These are phyloP conservation scores for Scaptomyza graminum DNA, from an alignment of 1,140 invertebrate genomes.

Conservation along the genomic window DNA sequence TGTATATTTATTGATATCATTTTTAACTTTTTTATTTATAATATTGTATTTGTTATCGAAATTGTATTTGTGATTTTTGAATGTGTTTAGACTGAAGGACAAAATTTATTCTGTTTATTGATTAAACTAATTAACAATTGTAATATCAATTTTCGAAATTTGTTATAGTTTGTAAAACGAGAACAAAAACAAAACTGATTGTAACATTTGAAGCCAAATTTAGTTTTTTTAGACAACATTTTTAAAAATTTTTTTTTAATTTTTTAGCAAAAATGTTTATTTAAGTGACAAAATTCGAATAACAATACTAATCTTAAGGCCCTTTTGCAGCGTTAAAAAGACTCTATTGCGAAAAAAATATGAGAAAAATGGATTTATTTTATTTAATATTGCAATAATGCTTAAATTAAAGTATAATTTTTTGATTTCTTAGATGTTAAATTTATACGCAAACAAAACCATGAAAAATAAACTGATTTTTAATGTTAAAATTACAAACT, in stretches of 20 bases:
- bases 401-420: slow-evolving; percentile 80
- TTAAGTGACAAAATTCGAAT: slow-evolving; percentile 62
- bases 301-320: slow-evolving; percentile 77
- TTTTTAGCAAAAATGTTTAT: slow-evolving; percentile 62
- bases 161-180: slow-evolving; percentile 52
- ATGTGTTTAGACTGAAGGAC: slow-evolving; percentile 82
- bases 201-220: slow-evolving; percentile 57
- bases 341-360: slow-evolving; percentile 66
- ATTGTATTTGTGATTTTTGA: slow-evolving; percentile 83
- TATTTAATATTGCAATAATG: slow-evolving; percentile 75
- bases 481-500: slow-evolving; percentile 72
- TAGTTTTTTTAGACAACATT: slow-evolving; percentile 41
- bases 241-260: slow-evolving; percentile 46
- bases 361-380: slow-evolving; percentile 67
- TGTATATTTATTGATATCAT: slow-evolving; percentile 69
- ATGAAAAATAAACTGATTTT: slow-evolving; percentile 78
- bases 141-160: slow-evolving; percentile 60
- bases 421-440: slow-evolving; percentile 81
- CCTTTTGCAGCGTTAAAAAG: slow-evolving; percentile 79
- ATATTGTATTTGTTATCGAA: slow-evolving; percentile 82
- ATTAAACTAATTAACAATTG: slow-evolving; percentile 66
- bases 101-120: slow-evolving; percentile 79
- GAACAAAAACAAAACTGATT: slow-evolving; percentile 46
- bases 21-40: slow-evolving; percentile 77
- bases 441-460: slow-evolving; percentile 74